phyloP scores from a whole-genome alignment of 2,797 vertebrate species.

The Crypturellus tataupa region DNA sequence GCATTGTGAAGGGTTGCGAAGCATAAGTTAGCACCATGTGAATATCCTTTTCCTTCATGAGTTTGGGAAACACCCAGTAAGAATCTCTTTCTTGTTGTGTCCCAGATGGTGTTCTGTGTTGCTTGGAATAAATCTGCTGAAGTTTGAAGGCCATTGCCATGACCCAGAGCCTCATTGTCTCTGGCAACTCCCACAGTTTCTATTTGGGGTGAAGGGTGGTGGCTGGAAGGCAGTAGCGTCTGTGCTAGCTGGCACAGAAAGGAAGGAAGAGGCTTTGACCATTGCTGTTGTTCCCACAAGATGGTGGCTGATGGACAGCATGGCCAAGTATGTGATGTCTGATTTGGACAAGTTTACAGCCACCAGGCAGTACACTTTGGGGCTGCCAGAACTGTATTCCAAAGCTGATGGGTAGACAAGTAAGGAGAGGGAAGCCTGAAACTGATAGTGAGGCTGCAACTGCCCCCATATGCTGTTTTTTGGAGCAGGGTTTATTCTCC shows the following conservation, averaged over 20 bases:
- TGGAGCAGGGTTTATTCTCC: background rate
- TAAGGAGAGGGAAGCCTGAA: background rate
- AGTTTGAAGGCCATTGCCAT: background rate
- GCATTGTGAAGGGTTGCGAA: background rate
- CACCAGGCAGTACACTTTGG: background rate
- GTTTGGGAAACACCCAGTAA: background rate
- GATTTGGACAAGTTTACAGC: background rate
- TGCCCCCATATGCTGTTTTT: background rate
- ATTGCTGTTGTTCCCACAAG: background rate
- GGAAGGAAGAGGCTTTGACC: background rate
- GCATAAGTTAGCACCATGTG: background rate
- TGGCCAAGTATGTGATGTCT: accelerated
- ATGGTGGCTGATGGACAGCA: background rate
- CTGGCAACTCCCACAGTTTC: background rate
- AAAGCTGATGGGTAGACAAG: background rate
- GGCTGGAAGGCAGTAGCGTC: background rate
- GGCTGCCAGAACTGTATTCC: background rate
- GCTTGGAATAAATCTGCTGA: background rate
- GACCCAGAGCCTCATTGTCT: background rate
- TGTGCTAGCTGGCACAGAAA: background rate
- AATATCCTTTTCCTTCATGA: background rate
- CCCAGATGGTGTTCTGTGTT: background rate
- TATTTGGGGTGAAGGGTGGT: background rate
- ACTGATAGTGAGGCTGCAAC: accelerated
- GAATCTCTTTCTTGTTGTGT: background rate